These are phyloP conservation scores for Myotis lucifugus DNA, from an alignment of 2,113 vertebrate species.

Conservation along the genomic window DNA sequence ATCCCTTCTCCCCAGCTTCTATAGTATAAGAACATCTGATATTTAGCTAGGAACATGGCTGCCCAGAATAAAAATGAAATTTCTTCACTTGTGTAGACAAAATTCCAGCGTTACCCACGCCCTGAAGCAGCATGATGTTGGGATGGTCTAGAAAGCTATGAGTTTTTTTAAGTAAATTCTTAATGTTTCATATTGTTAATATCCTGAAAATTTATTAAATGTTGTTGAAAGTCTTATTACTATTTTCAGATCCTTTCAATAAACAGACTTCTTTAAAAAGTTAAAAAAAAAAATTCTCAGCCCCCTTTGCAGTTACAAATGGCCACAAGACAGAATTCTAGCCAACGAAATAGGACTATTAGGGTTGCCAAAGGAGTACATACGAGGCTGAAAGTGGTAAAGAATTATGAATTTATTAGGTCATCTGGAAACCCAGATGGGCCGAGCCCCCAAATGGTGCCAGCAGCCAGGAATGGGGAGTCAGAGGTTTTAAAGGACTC, in stretches of 20 bases:
- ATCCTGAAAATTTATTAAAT: constrained; percentile 83
- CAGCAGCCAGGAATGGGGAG: too few relatives aligned
- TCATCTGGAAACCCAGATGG: too few relatives aligned
- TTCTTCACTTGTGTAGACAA: neutral
- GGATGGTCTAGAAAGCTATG: constrained; percentile 58
- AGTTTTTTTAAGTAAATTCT: constrained; percentile 69
- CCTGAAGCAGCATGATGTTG: neutral
- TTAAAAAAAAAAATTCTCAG: neutral
- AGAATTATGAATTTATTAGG: too few relatives aligned
- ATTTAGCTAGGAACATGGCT: neutral
- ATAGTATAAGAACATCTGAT: neutral
- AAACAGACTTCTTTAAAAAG: constrained; percentile 85
- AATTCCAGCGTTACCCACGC: neutral
- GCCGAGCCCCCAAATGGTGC: too few relatives aligned
- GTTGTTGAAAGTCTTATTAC: constrained; percentile 82
- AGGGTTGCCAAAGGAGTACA: too few relatives aligned
- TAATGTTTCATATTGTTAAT: constrained; percentile 83
- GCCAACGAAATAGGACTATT: neutral
- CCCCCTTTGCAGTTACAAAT: neutral
- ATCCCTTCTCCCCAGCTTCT: neutral
- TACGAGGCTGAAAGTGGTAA: too few relatives aligned
- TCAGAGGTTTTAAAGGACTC: too few relatives aligned
- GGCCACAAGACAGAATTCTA: neutral
- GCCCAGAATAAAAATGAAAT: neutral
- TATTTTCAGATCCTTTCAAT: constrained; percentile 90